phyloP scores from a whole-genome alignment of 35 echinoderm and acorn worm genomes.

The Hemicentrotus pulcherrimus region DNA sequence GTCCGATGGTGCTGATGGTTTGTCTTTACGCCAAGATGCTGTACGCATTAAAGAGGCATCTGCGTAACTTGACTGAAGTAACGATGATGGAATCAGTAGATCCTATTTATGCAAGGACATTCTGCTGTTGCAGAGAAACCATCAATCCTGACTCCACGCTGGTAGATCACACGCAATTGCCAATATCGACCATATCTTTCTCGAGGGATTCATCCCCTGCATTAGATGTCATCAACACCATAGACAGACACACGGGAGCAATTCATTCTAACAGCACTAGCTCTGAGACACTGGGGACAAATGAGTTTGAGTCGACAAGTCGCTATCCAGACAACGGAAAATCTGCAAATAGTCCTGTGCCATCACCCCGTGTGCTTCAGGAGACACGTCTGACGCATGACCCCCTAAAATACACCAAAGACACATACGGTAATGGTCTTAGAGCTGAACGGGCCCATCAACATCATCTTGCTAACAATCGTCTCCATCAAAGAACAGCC shows the following conservation, averaged over 20 bases:
- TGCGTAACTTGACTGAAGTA: background rate
- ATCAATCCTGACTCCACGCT: background rate
- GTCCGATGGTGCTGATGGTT: constrained; percentile 56
- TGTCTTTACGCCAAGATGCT: constrained; percentile 49
- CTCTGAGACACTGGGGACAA: background rate
- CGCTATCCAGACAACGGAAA: background rate
- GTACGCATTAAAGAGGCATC: background rate
- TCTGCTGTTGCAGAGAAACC: background rate
- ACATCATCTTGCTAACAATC: background rate
- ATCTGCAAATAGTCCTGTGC: background rate
- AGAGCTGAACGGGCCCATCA: background rate
- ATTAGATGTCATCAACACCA: too few species aligned
- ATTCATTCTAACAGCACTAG: background rate
- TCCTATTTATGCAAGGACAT: background rate
- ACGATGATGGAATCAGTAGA: background rate
- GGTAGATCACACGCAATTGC: background rate
- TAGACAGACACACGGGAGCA: background rate
- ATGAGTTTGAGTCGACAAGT: background rate
- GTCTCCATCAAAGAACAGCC: constrained; percentile 54
- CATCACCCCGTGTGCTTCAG: background rate
- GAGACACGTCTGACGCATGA: background rate
- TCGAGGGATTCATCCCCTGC: background rate
- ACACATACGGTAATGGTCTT: background rate
- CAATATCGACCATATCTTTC: background rate
- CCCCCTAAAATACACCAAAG: background rate